These are phyloP conservation scores for Hoplostethus atlanticus DNA, from an alignment of 2,797 vertebrate genomes.

Conservation along the genomic window DNA sequence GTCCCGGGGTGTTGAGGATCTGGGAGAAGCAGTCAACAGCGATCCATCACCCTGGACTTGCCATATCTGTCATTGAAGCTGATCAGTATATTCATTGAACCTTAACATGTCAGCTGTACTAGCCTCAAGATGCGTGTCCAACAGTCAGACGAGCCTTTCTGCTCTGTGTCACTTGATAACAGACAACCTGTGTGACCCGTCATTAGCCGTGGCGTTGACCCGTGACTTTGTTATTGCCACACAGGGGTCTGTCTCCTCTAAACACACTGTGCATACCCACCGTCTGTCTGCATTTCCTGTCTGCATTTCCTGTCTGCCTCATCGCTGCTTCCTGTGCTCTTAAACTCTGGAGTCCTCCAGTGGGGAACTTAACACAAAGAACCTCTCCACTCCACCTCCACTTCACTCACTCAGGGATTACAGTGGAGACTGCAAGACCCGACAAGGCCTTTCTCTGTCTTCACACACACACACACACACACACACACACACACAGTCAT, in stretches of 20 bases:
- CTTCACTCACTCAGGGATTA: conserved; percentile 66
- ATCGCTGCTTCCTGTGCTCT: conserved; percentile 69
- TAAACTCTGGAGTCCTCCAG: conserved; percentile 49
- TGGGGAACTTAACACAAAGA: conserved; percentile 47
- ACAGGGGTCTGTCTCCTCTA: conserved; percentile 75
- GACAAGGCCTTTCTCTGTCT: conserved; percentile 20
- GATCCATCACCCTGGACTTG: not conserved
- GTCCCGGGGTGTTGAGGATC: conserved; percentile 6
- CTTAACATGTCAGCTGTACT: not conserved
- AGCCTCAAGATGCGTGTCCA: conserved; percentile 1
- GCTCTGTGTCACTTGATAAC: conserved; percentile 12
- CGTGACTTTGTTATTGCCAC: conserved; percentile 78
- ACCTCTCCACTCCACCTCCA: conserved; percentile 48
- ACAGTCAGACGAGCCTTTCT: conserved; percentile 8
- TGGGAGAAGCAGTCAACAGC: not conserved
- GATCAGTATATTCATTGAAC: conserved; percentile 1
- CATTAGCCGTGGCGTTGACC: conserved; percentile 72
- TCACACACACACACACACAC: conserved; percentile 3
- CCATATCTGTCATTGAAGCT: not conserved
- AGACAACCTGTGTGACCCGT: conserved; percentile 63
- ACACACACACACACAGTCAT: conserved; percentile 1
- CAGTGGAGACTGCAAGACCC: conserved; percentile 61
- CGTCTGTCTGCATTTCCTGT: conserved; percentile 77
- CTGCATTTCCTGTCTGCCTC: conserved; percentile 78
- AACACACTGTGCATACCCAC: conserved; percentile 71